Conservation (phyloP, 2,888 invertebrate genomes). For the Apodemia duryi region DNA sequence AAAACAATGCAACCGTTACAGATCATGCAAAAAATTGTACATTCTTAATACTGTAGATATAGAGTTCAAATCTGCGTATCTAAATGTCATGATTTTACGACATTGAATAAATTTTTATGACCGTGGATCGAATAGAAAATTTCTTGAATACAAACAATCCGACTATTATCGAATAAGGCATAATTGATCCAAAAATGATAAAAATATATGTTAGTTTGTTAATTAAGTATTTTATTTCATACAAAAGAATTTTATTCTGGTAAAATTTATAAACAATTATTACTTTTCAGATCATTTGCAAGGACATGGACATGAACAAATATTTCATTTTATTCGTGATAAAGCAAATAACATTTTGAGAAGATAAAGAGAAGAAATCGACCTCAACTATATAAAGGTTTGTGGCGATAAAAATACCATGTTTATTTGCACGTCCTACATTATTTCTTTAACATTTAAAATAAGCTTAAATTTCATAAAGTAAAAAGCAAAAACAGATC, state of each 20-base stretch:
- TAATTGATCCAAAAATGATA: slow-evolving; percentile 18
- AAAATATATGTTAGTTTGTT: slow-evolving; percentile 33
- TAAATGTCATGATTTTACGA: slow-evolving; percentile 59
- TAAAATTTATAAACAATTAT: not conserved
- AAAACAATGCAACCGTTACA: slow-evolving; percentile 63
- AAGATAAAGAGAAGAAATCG: slow-evolving; percentile 77
- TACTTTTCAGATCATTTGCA: slow-evolving; percentile 23
- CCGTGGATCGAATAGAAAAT: slow-evolving; percentile 67
- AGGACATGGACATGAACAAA: slow-evolving; percentile 53
- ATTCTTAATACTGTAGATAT: slow-evolving; percentile 51
- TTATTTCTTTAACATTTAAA: slow-evolving; percentile 55
- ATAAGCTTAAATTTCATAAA: slow-evolving; percentile 45
- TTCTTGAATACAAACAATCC: slow-evolving; percentile 57
- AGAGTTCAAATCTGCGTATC: slow-evolving; percentile 55
- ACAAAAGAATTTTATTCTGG: not conserved
- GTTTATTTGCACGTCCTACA: slow-evolving; percentile 79
- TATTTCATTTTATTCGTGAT: slow-evolving; percentile 68
- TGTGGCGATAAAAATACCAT: slow-evolving; percentile 76
- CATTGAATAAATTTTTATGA: slow-evolving; percentile 69
- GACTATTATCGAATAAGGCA: slow-evolving; percentile 34
- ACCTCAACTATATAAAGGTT: slow-evolving; percentile 79
- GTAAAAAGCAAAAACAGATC: slow-evolving; percentile 47
- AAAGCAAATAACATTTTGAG: slow-evolving; percentile 73
- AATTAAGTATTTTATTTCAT: not conserved
- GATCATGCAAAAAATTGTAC: slow-evolving; percentile 56